Evolutionary conservation across 2,888 invertebrate species (phyloP).

Genomic region (Augochlorella aurata): DNA sequence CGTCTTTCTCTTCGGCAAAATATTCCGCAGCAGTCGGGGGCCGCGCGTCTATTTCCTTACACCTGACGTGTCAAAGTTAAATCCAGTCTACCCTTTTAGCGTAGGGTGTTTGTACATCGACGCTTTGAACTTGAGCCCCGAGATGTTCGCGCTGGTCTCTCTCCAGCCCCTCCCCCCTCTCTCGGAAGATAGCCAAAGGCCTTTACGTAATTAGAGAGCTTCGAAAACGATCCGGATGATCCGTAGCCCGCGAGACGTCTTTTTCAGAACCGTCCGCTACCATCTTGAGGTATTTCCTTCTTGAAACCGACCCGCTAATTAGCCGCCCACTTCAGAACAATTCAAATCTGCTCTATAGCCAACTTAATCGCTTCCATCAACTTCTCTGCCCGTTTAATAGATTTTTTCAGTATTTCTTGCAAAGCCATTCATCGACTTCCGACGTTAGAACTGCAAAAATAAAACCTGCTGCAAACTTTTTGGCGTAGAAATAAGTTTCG

Average conservation of each 20-base stretch:
- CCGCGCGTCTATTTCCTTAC: slow-evolving; percentile 29
- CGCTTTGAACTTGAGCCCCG: slow-evolving; percentile 50
- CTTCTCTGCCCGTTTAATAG: background rate
- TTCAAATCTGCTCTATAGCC: background rate
- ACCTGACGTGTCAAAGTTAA: slow-evolving; percentile 56
- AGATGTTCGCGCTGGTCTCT: slow-evolving; percentile 8
- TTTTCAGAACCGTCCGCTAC: slow-evolving; percentile 8
- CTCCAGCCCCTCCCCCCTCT: background rate
- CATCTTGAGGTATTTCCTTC: background rate
- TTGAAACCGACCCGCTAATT: background rate
- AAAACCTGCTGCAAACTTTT: no score
- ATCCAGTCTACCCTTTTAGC: slow-evolving; percentile 29
- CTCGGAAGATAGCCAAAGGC: slow-evolving; percentile 25
- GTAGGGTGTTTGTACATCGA: slow-evolving; percentile 36
- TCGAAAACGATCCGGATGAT: slow-evolving; percentile 9
- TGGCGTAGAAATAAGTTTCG: no score
- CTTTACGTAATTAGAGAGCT: slow-evolving; percentile 47
- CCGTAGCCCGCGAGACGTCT: slow-evolving; percentile 5
- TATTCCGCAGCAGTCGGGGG: background rate
- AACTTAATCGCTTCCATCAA: background rate
- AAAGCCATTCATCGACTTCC: background rate
- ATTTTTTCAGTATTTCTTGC: background rate
- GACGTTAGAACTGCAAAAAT: background rate
- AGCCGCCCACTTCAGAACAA: background rate
- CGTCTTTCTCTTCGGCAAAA: background rate